Evolutionary conservation across 2,888 invertebrate genomes (phyloP).

Genomic region (Thymelicus lineola): DNA sequence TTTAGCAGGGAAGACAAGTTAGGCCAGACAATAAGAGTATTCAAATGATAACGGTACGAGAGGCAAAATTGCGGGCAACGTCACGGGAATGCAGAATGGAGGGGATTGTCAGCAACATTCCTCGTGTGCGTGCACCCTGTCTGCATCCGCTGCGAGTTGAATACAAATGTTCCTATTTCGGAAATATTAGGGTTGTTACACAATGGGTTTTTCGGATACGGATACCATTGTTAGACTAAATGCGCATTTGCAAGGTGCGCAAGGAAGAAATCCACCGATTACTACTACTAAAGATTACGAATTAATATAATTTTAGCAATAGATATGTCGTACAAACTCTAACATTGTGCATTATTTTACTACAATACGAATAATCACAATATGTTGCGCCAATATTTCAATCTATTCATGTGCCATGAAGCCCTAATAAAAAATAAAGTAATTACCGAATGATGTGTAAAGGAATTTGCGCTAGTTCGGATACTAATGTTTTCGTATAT

Average conservation of each 20-base stretch:
- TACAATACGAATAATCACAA: too few species aligned
- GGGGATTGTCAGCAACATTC: slow-evolving; percentile 49
- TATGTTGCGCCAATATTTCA: too few species aligned
- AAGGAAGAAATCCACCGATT: too few species aligned
- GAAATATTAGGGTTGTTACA: slow-evolving; percentile 13
- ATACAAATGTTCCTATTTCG: slow-evolving; percentile 33
- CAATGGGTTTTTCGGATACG: background rate
- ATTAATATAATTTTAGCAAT: too few species aligned
- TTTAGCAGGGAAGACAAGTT: background rate
- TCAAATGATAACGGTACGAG: slow-evolving; percentile 22
- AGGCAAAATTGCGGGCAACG: slow-evolving; percentile 42
- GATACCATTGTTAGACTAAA: too few species aligned
- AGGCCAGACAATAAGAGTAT: slow-evolving; percentile 13
- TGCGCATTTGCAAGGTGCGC: too few species aligned
- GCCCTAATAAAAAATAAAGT: too few species aligned
- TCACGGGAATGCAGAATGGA: slow-evolving; percentile 48
- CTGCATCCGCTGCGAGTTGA: slow-evolving; percentile 38
- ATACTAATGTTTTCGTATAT: background rate
- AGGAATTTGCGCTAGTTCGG: background rate
- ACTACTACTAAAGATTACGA: too few species aligned
- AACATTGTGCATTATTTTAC: too few species aligned
- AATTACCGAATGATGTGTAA: background rate
- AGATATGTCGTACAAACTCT: too few species aligned
- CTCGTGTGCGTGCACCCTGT: slow-evolving; percentile 45
- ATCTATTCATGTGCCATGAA: too few species aligned